phyloP scores from a whole-genome alignment of 2,888 invertebrate genomes.

The Oxyteleia sp. region DNA sequence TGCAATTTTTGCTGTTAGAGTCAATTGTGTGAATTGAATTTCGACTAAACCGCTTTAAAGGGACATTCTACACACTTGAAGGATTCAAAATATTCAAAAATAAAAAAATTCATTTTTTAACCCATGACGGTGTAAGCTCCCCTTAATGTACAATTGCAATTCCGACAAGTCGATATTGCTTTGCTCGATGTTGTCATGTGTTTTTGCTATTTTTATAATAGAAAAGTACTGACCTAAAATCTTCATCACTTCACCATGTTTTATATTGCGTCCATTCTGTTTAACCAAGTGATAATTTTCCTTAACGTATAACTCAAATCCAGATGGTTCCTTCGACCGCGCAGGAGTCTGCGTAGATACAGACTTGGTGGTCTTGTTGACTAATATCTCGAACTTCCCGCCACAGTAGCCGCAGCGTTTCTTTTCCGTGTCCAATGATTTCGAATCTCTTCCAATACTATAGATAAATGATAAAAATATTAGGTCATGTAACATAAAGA shows the following conservation, averaged over 20 bases:
- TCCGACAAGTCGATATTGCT: conserved; percentile 45
- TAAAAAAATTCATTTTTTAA: too few relatives aligned
- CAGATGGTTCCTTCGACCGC: conserved; percentile 88
- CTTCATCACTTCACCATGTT: conserved; percentile 93
- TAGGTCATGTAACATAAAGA: too few relatives aligned
- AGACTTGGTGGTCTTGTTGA: conserved; percentile 90
- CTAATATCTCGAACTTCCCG: conserved; percentile 91
- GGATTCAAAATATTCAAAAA: too few relatives aligned
- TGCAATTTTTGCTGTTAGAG: too few relatives aligned
- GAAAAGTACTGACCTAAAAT: conserved; percentile 91
- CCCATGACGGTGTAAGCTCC: too few relatives aligned
- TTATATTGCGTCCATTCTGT: conserved; percentile 88
- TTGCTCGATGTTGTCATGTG: conserved; percentile 73
- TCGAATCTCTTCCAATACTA: conserved; percentile 93
- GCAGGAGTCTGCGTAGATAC: conserved; percentile 89
- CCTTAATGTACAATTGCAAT: conserved; percentile 43
- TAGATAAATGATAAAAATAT: too few relatives aligned
- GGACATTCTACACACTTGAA: too few relatives aligned
- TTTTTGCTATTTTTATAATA: conserved; percentile 88
- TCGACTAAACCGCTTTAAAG: too few relatives aligned
- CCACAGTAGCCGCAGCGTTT: conserved; percentile 93
- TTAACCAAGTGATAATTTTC: conserved; percentile 90
- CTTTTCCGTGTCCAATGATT: conserved; percentile 91
- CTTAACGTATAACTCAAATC: conserved; percentile 92
- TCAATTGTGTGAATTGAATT: too few relatives aligned